Conservation (phyloP, 2,113 vertebrate species). For the Pituophis catenifer region DNA sequence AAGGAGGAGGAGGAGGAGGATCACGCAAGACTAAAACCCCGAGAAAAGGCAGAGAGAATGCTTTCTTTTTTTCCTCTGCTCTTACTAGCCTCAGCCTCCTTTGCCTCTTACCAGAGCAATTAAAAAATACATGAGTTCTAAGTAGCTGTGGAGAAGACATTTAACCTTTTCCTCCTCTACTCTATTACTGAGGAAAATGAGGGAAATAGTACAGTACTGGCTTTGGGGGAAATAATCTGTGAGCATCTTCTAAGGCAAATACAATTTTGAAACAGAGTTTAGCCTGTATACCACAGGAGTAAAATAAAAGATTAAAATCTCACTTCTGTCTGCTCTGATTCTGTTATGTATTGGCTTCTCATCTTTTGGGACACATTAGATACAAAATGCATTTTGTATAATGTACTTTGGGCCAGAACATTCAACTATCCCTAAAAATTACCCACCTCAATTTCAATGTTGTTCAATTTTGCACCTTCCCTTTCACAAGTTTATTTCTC, state of each 20-base stretch:
- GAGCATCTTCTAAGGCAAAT: neutral
- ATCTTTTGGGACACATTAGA: neutral
- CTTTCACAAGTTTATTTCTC: neutral
- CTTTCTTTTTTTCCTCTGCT: neutral
- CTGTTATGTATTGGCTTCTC: neutral
- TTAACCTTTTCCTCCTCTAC: neutral
- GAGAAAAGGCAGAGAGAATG: neutral
- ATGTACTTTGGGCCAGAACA: neutral
- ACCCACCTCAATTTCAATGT: neutral
- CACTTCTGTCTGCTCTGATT: neutral
- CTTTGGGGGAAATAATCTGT: neutral
- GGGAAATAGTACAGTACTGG: neutral
- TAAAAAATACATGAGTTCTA: neutral
- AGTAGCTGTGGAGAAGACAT: neutral
- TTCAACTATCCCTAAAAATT: neutral
- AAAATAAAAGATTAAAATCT: neutral
- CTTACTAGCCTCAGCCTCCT: neutral
- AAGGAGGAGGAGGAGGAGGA: neutral
- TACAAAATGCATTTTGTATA: neutral
- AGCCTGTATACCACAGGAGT: neutral
- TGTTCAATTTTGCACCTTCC: neutral
- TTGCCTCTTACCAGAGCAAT: neutral
- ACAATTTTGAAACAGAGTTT: neutral
- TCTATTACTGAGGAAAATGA: neutral
- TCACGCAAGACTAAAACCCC: neutral